These are phyloP conservation scores for Phylloscopus whistleri DNA, from an alignment of 2,113 vertebrate species.

Conservation along the genomic window DNA sequence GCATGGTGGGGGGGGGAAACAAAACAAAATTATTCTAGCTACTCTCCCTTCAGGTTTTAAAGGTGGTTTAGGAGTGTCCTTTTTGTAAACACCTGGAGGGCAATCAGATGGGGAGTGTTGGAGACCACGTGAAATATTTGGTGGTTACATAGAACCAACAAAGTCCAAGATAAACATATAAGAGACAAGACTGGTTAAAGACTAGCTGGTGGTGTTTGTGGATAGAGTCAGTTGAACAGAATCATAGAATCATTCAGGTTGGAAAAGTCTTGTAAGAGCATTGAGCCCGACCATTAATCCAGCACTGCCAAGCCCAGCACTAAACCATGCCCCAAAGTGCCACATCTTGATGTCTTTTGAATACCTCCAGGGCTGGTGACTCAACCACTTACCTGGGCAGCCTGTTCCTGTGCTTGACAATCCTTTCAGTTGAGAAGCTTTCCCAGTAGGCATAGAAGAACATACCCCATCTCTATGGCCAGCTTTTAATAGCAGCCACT, in stretches of 20 bases:
- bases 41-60: neutral
- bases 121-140: neutral
- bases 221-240: neutral
- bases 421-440: neutral
- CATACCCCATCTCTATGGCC: neutral
- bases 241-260: neutral
- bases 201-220: neutral
- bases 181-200: neutral
- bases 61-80: neutral
- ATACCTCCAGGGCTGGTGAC: neutral
- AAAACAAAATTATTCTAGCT: neutral
- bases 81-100: neutral
- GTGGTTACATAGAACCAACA: neutral
- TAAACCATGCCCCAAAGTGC: neutral
- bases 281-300: neutral
- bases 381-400: neutral
- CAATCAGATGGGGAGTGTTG: neutral
- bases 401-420: neutral
- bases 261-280: neutral
- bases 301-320: neutral
- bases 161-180: neutral
- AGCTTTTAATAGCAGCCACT: neutral
- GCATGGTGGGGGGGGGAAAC: neutral
- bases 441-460: neutral
- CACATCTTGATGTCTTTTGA: neutral